These are phyloP conservation scores for Aplodontia rufa DNA, from an alignment of 2,113 vertebrate genomes.

Conservation along the genomic window DNA sequence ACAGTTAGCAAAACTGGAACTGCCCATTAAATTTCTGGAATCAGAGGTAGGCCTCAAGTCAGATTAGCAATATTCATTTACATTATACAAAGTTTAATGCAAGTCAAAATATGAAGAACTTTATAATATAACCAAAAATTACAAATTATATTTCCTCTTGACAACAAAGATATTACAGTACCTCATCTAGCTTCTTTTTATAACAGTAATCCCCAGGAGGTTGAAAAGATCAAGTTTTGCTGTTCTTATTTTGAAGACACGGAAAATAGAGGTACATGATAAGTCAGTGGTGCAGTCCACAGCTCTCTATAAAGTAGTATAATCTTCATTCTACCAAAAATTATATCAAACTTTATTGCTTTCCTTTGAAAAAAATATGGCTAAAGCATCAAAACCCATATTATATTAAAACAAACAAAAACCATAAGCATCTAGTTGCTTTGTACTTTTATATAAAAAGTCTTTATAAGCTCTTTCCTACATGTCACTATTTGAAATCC, in stretches of 20 bases:
- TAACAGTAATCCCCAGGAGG: neutral
- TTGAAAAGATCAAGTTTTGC: conserved; percentile 8
- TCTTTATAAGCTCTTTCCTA: neutral
- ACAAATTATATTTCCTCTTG: neutral
- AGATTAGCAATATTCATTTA: neutral
- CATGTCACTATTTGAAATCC: neutral
- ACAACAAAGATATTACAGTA: conserved; percentile 28
- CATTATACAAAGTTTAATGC: conserved; percentile 1
- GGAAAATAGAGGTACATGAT: neutral
- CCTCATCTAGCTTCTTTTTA: neutral
- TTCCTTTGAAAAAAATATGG: neutral
- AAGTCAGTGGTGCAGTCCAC: neutral
- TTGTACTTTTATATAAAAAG: neutral
- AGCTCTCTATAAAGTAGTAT: neutral
- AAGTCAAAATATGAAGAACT: conserved; percentile 23
- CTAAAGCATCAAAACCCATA: neutral
- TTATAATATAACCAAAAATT: neutral
- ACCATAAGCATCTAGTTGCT: neutral
- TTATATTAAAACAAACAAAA: neutral
- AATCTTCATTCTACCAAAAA: neutral
- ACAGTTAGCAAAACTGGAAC: neutral
- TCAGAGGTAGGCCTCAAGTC: neutral
- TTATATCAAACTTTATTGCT: neutral
- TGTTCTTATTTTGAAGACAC: neutral
- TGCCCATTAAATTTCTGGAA: neutral